These are phyloP conservation scores for Pangasius sanitwongsei DNA, from an alignment of 2,797 vertebrate species.

Conservation along the genomic window DNA sequence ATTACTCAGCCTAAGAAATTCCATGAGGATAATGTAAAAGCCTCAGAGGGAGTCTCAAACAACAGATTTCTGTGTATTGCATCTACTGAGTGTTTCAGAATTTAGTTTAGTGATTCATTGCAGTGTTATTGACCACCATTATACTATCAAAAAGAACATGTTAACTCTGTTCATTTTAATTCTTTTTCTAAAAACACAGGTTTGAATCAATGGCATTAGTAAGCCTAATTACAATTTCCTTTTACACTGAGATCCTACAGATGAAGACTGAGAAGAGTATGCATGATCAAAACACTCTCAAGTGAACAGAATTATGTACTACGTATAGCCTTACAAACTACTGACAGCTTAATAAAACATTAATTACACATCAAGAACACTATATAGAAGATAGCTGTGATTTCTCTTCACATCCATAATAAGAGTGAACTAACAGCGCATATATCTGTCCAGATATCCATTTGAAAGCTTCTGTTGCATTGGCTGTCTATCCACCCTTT, in stretches of 20 bases:
- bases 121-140: not conserved
- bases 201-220: not conserved
- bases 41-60: conserved; percentile 2
- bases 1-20: conserved; percentile 4
- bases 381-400: not conserved
- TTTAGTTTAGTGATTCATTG: not conserved
- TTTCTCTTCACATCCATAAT: not conserved
- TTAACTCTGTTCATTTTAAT: not conserved
- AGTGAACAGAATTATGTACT: not conserved
- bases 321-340: not conserved
- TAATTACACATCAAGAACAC: not conserved
- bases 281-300: too few species aligned
- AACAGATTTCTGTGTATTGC: not conserved
- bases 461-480: conserved; percentile 26
- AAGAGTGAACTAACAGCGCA: not conserved
- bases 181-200: not conserved
- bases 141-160: not conserved
- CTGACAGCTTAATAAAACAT: conserved; percentile 17
- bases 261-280: not conserved
- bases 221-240: not conserved
- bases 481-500: not conserved
- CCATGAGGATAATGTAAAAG: conserved; percentile 2
- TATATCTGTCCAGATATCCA: not conserved
- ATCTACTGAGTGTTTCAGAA: not conserved
- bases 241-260: not conserved